Percentiles rank a stretch among this genome's conserved stretches.
Evolutionary conservation across 2,113 vertebrate genomes (phyloP).

Genomic region (Ascaphus truei): DNA sequence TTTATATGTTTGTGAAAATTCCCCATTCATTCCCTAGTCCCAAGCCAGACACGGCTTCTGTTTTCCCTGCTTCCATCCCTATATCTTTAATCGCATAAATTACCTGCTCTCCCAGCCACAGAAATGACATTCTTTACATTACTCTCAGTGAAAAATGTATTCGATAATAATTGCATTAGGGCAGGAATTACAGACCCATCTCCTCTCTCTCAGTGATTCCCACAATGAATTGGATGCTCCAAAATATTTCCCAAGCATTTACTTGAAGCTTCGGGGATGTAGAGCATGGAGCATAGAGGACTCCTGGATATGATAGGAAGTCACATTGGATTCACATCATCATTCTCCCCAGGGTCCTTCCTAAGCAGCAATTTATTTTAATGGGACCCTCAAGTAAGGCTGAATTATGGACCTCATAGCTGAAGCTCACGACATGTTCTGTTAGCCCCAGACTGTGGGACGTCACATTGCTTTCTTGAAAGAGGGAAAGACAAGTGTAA

Average conservation of each 20-base stretch:
- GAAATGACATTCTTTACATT: slow-evolving; percentile 20
- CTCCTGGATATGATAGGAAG: neutral
- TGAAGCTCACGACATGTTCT: neutral
- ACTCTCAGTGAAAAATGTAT: neutral
- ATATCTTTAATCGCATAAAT: neutral
- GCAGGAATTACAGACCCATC: neutral
- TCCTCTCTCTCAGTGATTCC: neutral
- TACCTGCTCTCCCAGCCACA: slow-evolving; percentile 6
- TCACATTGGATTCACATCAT: slow-evolving; percentile 8
- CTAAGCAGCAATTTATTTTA: neutral
- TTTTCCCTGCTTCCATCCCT: neutral
- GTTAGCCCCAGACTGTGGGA: neutral
- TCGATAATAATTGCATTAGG: slow-evolving; percentile 15
- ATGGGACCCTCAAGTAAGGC: neutral
- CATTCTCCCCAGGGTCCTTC: neutral
- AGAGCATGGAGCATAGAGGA: neutral
- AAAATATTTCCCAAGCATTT: slow-evolving; percentile 7
- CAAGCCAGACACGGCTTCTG: neutral
- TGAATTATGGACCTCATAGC: neutral
- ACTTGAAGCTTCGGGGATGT: neutral
- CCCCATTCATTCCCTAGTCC: neutral
- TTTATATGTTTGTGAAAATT: neutral
- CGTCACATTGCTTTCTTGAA: too few relatives aligned
- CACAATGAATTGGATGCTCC: slow-evolving; percentile 8
- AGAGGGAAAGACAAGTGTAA: too few relatives aligned